phyloP scores from a whole-genome alignment of 2,888 invertebrate genomes.

The Mallateleia sp. region DNA sequence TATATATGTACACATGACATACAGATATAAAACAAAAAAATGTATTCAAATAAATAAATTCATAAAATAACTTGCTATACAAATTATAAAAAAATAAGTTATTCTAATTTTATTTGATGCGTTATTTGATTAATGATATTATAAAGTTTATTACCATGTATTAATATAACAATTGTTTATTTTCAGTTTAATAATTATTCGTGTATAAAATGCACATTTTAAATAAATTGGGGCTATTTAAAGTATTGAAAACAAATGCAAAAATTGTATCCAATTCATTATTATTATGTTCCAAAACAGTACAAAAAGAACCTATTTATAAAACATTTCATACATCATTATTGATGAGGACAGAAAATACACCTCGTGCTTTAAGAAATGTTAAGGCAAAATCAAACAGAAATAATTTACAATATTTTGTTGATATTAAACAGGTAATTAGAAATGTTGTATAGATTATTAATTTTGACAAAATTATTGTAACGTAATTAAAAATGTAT shows the following conservation, averaged over 20 bases:
- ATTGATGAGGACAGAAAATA: conserved; percentile 1
- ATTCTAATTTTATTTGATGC: too few relatives aligned
- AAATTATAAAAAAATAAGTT: too few relatives aligned
- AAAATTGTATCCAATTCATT: conserved; percentile 1
- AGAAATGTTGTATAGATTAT: not conserved
- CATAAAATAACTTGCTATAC: too few relatives aligned
- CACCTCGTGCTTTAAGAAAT: conserved; percentile 84
- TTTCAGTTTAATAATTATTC: conserved; percentile 3
- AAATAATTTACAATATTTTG: conserved; percentile 81
- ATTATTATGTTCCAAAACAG: not conserved
- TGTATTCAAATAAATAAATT: too few relatives aligned
- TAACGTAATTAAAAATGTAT: conserved; percentile 12
- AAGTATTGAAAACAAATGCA: not conserved
- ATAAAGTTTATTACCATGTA: not conserved
- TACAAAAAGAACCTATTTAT: not conserved
- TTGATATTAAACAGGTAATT: conserved; percentile 86
- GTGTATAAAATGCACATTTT: not conserved
- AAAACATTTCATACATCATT: conserved; percentile 25
- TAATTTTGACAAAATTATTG: conserved; percentile 27
- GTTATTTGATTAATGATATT: too few relatives aligned
- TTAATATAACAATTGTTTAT: not conserved
- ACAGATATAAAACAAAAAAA: too few relatives aligned
- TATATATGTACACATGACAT: too few relatives aligned
- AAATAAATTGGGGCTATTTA: not conserved
- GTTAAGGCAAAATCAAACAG: conserved; percentile 84